phyloP scores from a whole-genome alignment of 1,140 invertebrate species.

The Halictus rubicundus region DNA sequence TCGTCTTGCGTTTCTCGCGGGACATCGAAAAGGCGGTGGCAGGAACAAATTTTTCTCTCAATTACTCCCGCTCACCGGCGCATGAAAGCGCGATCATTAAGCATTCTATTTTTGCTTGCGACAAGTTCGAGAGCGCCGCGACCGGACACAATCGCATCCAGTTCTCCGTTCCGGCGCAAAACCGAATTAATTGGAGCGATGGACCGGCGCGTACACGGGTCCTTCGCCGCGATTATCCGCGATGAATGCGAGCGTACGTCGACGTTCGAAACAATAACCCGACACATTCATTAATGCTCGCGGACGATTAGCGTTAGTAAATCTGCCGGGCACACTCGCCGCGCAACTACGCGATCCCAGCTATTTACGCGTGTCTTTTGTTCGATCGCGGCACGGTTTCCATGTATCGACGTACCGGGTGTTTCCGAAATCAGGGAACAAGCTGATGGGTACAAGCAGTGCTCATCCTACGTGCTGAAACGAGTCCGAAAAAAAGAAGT shows the following conservation, averaged over 20 bases:
- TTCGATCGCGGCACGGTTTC: neutral
- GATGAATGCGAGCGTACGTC: neutral
- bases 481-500: too few species aligned
- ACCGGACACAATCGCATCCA: neutral
- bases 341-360: neutral
- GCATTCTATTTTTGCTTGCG: conserved; percentile 1
- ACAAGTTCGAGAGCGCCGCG: neutral
- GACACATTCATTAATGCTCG: conserved; percentile 37
- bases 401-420: neutral
- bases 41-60: too few species aligned
- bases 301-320: conserved; percentile 41
- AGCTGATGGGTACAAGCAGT: too few species aligned
- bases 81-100: too few species aligned
- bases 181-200: conserved; percentile 34
- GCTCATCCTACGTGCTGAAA: too few species aligned
- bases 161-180: conserved; percentile 5
- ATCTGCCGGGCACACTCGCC: conserved; percentile 11
- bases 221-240: neutral
- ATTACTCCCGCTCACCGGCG: too few species aligned
- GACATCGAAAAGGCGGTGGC: too few species aligned
- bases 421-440: too few species aligned
- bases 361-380: conserved; percentile 48
- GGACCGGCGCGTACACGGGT: neutral
- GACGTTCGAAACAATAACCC: conserved; percentile 35
- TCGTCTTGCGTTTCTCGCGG: too few species aligned